Evolutionary conservation across 2,888 invertebrate species (phyloP), one percentile per base, ranked within the genome.

Genomic region (Thumatha senex): DNA sequence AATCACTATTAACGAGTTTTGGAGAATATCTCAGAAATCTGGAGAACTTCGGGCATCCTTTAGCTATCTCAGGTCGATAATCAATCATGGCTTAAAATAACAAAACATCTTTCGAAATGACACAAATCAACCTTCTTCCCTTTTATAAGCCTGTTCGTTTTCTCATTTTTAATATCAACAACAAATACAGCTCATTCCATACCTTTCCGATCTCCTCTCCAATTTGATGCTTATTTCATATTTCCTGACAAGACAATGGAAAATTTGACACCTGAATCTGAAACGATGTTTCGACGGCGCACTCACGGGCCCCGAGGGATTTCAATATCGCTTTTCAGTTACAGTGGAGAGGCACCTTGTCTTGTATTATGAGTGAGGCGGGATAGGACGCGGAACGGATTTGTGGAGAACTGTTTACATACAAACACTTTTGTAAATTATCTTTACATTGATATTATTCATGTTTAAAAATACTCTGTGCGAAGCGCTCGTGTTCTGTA

Each of bases 191-290:
- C 2, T 11, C 58, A 41, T 44, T 15, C 39, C 51, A 33, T 34
- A 46, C 41, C 39, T 46, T 39, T 10, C 39, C 36, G 24, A n/a
- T 40, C 50, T 49, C 49, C 40, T 14, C 14, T 50, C 46, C 54
- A 58, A 55, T 45, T 15, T 33, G 18, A 40, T 48, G 57, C 59
- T 67, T 66, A 66, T 66, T 62, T 66, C 58, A 67, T 63, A 61
- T 63, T 55, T 58, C 49, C 59, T 62, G 70, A 59, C 68, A 73
- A 67, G 69, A 69, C 70, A 73, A 75, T 71, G 64, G 75, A 66
- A 68, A 70, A 78, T 74, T 76, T 76, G 78, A 79, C 74, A 74
- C 67, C 64, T 62, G 56, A 68, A 68, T 67, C 69, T 65, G 58
- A 61, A 58, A 61, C 62, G 65, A 59, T 61, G 63, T 61, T 67